These are phyloP conservation scores for Phytoseiulus persimilis DNA, from an alignment of 2,888 invertebrate genomes.

Conservation along the genomic window DNA sequence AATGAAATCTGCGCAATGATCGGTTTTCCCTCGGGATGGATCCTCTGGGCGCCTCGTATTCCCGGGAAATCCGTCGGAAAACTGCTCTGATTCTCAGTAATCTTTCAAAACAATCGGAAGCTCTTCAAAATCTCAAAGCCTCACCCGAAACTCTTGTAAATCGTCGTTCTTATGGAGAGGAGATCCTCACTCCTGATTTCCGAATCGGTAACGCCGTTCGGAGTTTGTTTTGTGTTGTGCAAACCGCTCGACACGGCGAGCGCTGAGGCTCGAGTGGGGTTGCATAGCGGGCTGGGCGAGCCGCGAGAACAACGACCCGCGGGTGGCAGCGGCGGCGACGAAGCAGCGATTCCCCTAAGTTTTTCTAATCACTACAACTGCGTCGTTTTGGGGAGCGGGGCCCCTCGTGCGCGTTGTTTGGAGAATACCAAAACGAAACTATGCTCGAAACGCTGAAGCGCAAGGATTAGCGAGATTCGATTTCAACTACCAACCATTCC, in stretches of 20 bases:
- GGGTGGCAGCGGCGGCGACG: background rate
- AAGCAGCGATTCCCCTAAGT: background rate
- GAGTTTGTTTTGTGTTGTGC: background rate
- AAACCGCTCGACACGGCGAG: background rate
- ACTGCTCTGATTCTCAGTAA: too few species aligned
- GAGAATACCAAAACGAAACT: background rate
- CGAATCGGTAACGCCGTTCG: background rate
- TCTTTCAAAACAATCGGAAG: too few species aligned
- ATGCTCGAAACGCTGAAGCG: background rate
- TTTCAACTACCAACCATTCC: background rate
- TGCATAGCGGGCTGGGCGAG: background rate
- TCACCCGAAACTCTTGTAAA: too few species aligned
- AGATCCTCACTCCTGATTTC: background rate
- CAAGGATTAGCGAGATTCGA: background rate
- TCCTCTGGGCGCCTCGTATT: too few species aligned
- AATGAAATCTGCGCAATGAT: too few species aligned
- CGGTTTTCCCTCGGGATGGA: too few species aligned
- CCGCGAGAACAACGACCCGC: background rate
- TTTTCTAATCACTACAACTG: background rate
- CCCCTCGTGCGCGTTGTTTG: background rate
- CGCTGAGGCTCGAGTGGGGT: background rate
- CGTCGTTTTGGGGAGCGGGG: background rate
- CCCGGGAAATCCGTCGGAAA: too few species aligned
- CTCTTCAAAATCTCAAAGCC: too few species aligned
- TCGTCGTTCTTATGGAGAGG: background rate